These are phyloP conservation scores for Phalacrocorax carbo DNA, from an alignment of 2,113 vertebrate species.

Conservation along the genomic window DNA sequence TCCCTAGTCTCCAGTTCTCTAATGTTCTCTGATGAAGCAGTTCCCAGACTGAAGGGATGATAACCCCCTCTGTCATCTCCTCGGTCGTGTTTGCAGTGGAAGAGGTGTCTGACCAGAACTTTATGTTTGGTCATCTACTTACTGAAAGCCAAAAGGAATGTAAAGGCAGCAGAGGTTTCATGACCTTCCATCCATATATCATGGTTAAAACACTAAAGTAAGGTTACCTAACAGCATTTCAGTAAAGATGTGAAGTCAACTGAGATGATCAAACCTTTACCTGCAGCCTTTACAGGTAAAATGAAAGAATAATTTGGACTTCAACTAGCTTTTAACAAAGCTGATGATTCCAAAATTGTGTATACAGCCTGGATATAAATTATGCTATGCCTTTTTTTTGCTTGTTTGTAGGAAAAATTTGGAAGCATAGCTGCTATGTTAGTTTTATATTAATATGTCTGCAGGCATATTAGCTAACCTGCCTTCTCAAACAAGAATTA, in stretches of 20 bases:
- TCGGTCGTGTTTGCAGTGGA: rapidly evolving
- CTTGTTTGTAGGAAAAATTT: not conserved
- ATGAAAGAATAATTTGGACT: not conserved
- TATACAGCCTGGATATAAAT: not conserved
- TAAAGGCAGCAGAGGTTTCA: not conserved
- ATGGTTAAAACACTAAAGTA: not conserved
- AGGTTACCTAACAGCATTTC: not conserved
- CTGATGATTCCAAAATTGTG: not conserved
- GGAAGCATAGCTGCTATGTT: not conserved
- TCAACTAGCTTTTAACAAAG: not conserved
- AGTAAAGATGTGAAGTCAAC: not conserved
- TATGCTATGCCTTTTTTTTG: not conserved
- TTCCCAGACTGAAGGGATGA: not conserved
- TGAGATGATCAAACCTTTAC: not conserved
- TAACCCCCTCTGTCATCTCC: not conserved
- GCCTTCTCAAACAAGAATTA: not conserved
- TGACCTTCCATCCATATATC: not conserved
- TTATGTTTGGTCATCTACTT: not conserved
- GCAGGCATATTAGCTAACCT: not conserved
- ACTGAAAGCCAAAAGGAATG: not conserved
- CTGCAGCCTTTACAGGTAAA: not conserved
- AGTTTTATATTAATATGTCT: not conserved
- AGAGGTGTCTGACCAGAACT: not conserved
- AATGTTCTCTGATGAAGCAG: not conserved
- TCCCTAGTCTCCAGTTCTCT: not conserved